Conservation (phyloP, 1,140 invertebrate genomes). For the Sesamia nonagrioides region DNA sequence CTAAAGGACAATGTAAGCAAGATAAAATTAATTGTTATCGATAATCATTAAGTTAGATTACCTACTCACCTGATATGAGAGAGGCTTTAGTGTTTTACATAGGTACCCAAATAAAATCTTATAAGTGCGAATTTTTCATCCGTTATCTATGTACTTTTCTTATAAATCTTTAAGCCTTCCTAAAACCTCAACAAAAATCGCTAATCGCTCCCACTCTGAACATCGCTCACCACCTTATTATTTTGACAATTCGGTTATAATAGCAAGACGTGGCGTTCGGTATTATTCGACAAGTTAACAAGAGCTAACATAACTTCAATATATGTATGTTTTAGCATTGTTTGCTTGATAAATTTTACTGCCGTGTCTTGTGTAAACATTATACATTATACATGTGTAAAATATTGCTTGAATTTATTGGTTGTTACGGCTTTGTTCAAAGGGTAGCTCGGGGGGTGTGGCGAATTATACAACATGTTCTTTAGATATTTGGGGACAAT, state of each 20-base stretch:
- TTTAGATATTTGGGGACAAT: slow-evolving; percentile 10
- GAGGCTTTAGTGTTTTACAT: no score
- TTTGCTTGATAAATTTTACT: slow-evolving; percentile 83
- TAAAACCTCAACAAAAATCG: slow-evolving; percentile 20
- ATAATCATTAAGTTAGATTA: no score
- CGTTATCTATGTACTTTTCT: no score
- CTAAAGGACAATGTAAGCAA: neutral
- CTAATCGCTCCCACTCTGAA: slow-evolving; percentile 31
- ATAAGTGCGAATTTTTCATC: no score
- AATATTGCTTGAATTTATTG: slow-evolving; percentile 85
- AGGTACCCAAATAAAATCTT: no score
- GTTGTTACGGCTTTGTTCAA: slow-evolving; percentile 77
- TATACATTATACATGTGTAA: slow-evolving; percentile 80
- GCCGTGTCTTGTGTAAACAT: slow-evolving; percentile 85
- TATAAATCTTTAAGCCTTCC: no score
- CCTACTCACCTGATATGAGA: no score
- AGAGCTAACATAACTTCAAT: slow-evolving; percentile 71
- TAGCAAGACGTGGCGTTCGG: slow-evolving; percentile 73
- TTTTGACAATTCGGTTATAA: slow-evolving; percentile 83
- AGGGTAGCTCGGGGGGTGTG: slow-evolving; percentile 44
- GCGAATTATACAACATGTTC: slow-evolving; percentile 31
- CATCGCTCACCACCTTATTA: slow-evolving; percentile 66
- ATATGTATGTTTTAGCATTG: slow-evolving; percentile 83
- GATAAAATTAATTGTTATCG: no score
- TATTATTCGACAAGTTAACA: slow-evolving; percentile 73